These are phyloP conservation scores for Belgica antarctica DNA, from an alignment of 2,888 invertebrate species.

Conservation along the genomic window DNA sequence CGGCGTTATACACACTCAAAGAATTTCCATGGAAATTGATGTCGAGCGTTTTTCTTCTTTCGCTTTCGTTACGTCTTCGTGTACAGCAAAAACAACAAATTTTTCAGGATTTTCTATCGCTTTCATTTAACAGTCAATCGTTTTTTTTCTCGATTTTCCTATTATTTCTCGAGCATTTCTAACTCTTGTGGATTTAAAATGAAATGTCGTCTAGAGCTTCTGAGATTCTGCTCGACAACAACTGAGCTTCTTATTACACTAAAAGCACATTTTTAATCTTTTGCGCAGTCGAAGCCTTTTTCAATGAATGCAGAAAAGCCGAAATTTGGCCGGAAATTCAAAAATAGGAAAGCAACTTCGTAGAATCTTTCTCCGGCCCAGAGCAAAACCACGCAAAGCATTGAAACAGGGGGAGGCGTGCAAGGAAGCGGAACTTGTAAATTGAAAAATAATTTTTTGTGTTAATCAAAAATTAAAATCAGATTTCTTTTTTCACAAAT, in stretches of 20 bases:
- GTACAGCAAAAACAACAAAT: constrained; percentile 10
- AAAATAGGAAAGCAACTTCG: background rate
- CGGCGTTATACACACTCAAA: background rate
- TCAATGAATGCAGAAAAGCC: no score
- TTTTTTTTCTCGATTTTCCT: constrained; percentile 8
- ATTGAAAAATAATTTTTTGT: constrained; percentile 1
- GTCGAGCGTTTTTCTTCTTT: constrained; percentile 2
- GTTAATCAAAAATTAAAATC: constrained; percentile 4
- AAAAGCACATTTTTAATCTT: no score
- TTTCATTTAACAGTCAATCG: constrained; percentile 42
- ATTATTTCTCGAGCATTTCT: background rate
- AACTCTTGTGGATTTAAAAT: constrained; percentile 1
- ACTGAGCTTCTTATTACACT: no score
- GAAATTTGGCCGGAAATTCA: no score
- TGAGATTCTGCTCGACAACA: no score
- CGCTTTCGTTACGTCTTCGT: background rate
- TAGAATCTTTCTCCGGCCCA: background rate
- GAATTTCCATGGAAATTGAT: constrained; percentile 4
- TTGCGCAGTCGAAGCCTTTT: no score
- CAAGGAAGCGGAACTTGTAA: background rate
- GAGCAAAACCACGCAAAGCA: background rate
- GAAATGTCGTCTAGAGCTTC: no score
- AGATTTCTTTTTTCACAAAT: background rate
- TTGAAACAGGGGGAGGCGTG: background rate
- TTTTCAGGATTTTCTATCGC: constrained; percentile 42